phyloP scores from a whole-genome alignment of 2,113 vertebrate genomes.

The Trematocara variabile region DNA sequence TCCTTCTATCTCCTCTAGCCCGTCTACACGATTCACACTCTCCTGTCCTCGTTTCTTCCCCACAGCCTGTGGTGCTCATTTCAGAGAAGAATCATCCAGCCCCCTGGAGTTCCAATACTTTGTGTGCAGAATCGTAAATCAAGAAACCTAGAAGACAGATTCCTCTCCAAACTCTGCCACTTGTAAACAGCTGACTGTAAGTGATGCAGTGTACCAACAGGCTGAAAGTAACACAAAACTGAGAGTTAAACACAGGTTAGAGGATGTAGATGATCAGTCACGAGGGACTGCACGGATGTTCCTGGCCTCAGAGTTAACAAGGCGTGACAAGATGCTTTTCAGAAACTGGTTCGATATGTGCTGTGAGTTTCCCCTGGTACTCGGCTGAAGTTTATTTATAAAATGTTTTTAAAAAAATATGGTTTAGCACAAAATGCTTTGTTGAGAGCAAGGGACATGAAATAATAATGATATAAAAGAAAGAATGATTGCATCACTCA shows the following conservation, averaged over 20 bases:
- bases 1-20: not conserved
- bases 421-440: not conserved
- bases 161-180: not conserved
- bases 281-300: not conserved
- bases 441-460: not conserved
- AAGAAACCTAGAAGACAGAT: not conserved
- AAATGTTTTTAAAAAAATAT: not conserved
- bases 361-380: not conserved
- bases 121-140: constrained; percentile 12
- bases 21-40: not conserved
- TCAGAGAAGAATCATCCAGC: not conserved
- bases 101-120: not conserved
- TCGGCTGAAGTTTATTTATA: not conserved
- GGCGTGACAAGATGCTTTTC: not conserved
- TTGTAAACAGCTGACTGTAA: constrained; percentile 21
- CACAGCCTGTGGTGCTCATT: not conserved
- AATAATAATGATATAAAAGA: not conserved
- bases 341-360: not conserved
- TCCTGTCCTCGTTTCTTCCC: not conserved
- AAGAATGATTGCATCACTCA: not conserved
- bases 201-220: not conserved
- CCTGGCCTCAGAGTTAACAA: not conserved
- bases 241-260: not conserved
- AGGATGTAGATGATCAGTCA: not conserved
- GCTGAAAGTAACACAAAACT: not conserved